phyloP scores from a whole-genome alignment of 2,797 vertebrate species.

The Vireo griseus region DNA sequence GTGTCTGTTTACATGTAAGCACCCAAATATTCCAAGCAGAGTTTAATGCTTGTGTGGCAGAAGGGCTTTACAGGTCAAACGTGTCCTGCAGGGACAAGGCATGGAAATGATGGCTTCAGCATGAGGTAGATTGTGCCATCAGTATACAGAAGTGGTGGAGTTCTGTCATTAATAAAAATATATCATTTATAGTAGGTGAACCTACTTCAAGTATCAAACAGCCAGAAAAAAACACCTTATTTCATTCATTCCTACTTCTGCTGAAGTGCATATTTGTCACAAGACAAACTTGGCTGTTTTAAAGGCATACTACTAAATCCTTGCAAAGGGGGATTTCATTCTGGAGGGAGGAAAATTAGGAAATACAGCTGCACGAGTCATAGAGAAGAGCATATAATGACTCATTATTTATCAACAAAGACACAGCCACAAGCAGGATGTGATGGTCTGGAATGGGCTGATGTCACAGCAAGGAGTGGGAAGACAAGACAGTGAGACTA shows the following conservation, averaged over 20 bases:
- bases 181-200: not conserved
- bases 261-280: not conserved
- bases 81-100: not conserved
- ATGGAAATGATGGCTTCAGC: not conserved
- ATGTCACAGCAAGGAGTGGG: constrained; percentile 54
- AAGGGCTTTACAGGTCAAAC: fast-evolving
- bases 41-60: not conserved
- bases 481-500: constrained; percentile 37
- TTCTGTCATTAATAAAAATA: not conserved
- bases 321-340: not conserved
- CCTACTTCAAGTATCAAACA: not conserved
- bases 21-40: not conserved
- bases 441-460: constrained; percentile 42
- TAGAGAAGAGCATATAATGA: constrained; percentile 15
- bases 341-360: not conserved
- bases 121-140: not conserved
- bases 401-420: constrained; percentile 66
- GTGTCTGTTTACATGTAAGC: not conserved
- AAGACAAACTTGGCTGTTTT: not conserved
- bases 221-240: not conserved
- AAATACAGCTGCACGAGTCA: constrained; percentile 31
- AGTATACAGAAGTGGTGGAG: not conserved
- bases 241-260: not conserved
- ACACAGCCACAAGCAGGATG: constrained; percentile 44
- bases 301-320: not conserved